phyloP scores from a whole-genome alignment of 2,113 vertebrate genomes.

The Oreotragus oreotragus region DNA sequence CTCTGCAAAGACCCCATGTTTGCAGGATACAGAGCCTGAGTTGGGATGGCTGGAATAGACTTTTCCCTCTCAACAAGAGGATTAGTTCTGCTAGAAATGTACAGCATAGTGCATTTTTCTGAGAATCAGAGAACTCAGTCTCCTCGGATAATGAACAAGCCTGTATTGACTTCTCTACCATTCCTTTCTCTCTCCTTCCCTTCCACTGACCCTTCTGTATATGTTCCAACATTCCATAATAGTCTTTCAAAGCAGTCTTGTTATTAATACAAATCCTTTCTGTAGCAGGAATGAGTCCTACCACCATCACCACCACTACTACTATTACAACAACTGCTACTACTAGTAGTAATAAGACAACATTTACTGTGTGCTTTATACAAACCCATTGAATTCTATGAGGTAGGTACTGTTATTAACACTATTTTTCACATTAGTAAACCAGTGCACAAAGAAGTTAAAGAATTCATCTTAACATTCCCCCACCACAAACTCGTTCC shows the following conservation, averaged over 20 bases:
- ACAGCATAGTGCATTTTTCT: not conserved
- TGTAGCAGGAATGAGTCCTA: not conserved
- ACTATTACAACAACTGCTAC: not conserved
- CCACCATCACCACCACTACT: not conserved
- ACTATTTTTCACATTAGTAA: conserved; percentile 31
- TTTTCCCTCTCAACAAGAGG: not conserved
- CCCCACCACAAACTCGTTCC: not conserved
- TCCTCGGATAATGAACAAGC: not conserved
- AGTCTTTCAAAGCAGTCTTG: not conserved
- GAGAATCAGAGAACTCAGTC: not conserved
- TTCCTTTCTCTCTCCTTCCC: not conserved
- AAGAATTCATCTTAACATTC: conserved; percentile 19
- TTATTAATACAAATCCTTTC: not conserved
- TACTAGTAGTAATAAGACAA: not conserved
- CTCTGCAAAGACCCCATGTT: not conserved
- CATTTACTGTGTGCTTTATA: conserved; percentile 12
- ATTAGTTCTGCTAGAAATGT: not conserved
- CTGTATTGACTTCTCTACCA: not conserved
- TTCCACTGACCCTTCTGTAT: not conserved
- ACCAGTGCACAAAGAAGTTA: not conserved
- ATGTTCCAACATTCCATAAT: not conserved
- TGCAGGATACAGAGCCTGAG: not conserved
- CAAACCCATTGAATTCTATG: not conserved
- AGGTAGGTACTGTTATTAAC: not conserved
- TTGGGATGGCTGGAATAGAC: not conserved